These are phyloP conservation scores for Cryptoblepharus egeriae DNA, from an alignment of 2,797 vertebrate species.

Conservation along the genomic window DNA sequence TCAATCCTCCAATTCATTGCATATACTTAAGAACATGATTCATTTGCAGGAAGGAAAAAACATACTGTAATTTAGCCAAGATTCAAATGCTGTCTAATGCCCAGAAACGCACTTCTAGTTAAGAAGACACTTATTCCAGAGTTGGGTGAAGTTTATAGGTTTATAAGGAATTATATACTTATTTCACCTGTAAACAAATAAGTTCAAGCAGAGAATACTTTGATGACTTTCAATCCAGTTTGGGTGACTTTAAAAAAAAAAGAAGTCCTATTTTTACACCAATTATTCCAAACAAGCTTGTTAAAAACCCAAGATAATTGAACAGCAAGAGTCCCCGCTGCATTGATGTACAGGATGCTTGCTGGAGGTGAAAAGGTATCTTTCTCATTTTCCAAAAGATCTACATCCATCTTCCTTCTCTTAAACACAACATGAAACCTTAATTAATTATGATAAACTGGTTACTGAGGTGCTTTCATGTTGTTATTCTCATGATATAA, in stretches of 20 bases:
- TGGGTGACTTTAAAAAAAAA: slow-evolving; percentile 4
- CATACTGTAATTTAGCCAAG: background rate
- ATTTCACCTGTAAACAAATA: slow-evolving; percentile 18
- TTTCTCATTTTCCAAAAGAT: slow-evolving; percentile 63
- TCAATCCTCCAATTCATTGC: background rate
- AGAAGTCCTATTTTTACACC: slow-evolving; percentile 41
- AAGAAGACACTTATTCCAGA: background rate
- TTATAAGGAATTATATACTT: slow-evolving; percentile 13
- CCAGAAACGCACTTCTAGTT: background rate
- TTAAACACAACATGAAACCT: slow-evolving; percentile 80
- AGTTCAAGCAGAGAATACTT: slow-evolving; percentile 10
- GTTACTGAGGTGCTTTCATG: slow-evolving; percentile 79
- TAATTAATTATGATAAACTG: slow-evolving; percentile 83
- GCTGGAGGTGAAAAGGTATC: slow-evolving; percentile 47
- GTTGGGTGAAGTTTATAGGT: background rate
- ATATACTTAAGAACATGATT: background rate
- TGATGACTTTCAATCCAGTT: slow-evolving; percentile 18
- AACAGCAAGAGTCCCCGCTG: slow-evolving; percentile 44
- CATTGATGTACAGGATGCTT: slow-evolving; percentile 45
- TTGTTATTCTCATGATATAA: slow-evolving; percentile 82
- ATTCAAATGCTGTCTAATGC: background rate
- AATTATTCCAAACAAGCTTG: slow-evolving; percentile 56
- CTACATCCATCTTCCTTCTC: slow-evolving; percentile 64
- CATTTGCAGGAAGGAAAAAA: background rate
- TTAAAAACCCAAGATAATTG: slow-evolving; percentile 39